phyloP scores from a whole-genome alignment of 1,140 invertebrate species.

The Diplogasteroides magnus region DNA sequence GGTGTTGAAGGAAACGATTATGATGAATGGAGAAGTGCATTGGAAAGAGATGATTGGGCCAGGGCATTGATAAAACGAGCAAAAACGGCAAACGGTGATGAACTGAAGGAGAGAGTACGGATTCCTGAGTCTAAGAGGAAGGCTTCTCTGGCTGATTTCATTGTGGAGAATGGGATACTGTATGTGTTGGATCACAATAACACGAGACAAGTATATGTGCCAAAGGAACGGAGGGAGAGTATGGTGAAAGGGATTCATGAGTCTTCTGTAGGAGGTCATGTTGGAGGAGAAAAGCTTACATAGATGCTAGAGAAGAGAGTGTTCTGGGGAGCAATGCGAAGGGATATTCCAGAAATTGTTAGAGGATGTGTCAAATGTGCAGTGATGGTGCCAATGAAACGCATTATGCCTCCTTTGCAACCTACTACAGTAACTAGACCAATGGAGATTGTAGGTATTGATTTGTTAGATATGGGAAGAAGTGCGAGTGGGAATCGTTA shows the following conservation, averaged over 20 bases:
- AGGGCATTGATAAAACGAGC: not conserved
- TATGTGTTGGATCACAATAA: not conserved
- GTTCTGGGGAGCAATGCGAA: constrained; percentile 8
- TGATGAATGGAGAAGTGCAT: not conserved
- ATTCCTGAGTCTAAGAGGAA: too few relatives aligned
- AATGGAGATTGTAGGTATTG: too few relatives aligned
- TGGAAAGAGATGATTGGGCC: too few relatives aligned
- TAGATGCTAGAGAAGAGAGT: not conserved
- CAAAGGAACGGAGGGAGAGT: not conserved
- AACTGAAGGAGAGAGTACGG: too few relatives aligned
- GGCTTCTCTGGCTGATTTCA: too few relatives aligned
- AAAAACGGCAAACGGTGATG: not conserved
- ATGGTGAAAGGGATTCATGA: constrained; percentile 2
- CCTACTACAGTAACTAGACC: constrained; percentile 9
- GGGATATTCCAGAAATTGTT: not conserved
- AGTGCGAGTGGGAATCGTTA: constrained; percentile 13
- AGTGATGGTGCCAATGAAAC: not conserved
- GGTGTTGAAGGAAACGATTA: not conserved
- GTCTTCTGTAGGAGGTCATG: constrained; percentile 1
- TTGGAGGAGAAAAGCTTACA: not conserved
- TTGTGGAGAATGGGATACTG: too few relatives aligned
- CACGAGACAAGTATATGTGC: not conserved
- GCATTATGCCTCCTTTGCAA: not conserved
- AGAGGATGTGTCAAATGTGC: not conserved
- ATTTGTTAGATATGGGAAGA: too few relatives aligned